These are phyloP conservation scores for Melanotaenia duboulayi DNA, from an alignment of 2,113 vertebrate species.

Conservation along the genomic window DNA sequence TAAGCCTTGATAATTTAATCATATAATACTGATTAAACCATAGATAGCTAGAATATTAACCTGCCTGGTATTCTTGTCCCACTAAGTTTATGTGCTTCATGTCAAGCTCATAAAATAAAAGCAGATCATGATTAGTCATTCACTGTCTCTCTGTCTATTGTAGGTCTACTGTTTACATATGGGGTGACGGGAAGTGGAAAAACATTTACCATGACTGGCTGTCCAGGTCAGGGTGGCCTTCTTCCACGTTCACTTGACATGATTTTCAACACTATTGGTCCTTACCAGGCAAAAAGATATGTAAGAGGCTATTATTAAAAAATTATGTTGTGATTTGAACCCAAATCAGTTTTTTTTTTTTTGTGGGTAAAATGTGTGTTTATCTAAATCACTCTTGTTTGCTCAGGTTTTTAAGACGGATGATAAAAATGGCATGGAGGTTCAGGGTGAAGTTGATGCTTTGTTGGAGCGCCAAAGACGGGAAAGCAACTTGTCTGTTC, in stretches of 20 bases:
- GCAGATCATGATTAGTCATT: not conserved
- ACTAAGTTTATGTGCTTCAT: not conserved
- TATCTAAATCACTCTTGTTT: not conserved
- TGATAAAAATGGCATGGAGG: conserved; percentile 94
- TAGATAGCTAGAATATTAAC: not conserved
- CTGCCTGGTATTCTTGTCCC: not conserved
- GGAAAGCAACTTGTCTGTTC: conserved; percentile 80
- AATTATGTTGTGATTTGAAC: not conserved
- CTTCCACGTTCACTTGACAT: conserved; percentile 93
- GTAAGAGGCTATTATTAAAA: conserved; percentile 74
- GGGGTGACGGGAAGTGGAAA: conserved; percentile 98
- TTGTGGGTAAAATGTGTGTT: not conserved
- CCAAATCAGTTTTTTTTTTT: not conserved
- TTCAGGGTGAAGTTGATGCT: conserved; percentile 93
- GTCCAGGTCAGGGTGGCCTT: conserved; percentile 91
- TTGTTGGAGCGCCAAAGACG: conserved; percentile 92
- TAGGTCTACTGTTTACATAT: conserved; percentile 96
- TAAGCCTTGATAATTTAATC: not conserved
- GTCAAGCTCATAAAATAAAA: not conserved
- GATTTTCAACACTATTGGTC: conserved; percentile 94
- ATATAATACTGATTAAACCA: not conserved
- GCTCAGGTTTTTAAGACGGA: conserved; percentile 94
- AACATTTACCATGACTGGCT: conserved; percentile 96
- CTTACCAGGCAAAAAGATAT: conserved; percentile 93
- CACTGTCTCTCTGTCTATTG: conserved; percentile 10